Evolutionary conservation across 2,797 vertebrate species (phyloP).

Genomic region (Xerus rutilus): DNA sequence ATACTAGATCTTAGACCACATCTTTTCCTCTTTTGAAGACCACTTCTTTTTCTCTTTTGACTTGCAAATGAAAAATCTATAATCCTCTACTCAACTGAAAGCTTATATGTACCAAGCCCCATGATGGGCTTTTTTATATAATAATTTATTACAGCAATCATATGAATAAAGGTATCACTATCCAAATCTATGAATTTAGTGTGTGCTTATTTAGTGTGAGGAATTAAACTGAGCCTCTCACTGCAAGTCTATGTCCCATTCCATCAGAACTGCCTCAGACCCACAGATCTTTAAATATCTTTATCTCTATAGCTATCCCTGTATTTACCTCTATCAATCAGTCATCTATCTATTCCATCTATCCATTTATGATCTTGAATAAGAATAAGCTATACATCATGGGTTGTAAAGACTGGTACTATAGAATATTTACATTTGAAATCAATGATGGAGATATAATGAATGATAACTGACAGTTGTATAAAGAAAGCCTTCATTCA

Average conservation of each 20-base stretch:
- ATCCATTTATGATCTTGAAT: not conserved
- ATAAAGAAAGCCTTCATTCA: not conserved
- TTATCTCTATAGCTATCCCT: not conserved
- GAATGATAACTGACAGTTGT: not conserved
- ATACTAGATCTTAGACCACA: not conserved
- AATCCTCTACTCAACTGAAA: not conserved
- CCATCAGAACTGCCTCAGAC: not conserved
- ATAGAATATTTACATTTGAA: not conserved
- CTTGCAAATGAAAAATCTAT: not conserved
- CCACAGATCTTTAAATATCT: rapidly evolving
- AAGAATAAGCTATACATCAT: not conserved
- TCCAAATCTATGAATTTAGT: not conserved
- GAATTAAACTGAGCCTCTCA: not conserved
- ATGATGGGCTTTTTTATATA: not conserved
- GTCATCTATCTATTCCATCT: not conserved
- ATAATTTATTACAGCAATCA: not conserved
- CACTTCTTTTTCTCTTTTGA: not conserved
- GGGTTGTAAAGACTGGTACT: not conserved
- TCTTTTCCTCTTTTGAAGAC: not conserved
- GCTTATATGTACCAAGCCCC: not conserved
- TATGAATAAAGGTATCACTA: not conserved
- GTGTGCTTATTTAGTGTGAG: not conserved
- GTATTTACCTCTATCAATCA: not conserved
- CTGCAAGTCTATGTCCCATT: not conserved
- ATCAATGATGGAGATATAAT: not conserved